Percentiles rank a stretch among this genome's conserved stretches.
These are phyloP conservation scores for Trichonephila inaurata DNA, from an alignment of 1,140 invertebrate species.

Conservation along the genomic window DNA sequence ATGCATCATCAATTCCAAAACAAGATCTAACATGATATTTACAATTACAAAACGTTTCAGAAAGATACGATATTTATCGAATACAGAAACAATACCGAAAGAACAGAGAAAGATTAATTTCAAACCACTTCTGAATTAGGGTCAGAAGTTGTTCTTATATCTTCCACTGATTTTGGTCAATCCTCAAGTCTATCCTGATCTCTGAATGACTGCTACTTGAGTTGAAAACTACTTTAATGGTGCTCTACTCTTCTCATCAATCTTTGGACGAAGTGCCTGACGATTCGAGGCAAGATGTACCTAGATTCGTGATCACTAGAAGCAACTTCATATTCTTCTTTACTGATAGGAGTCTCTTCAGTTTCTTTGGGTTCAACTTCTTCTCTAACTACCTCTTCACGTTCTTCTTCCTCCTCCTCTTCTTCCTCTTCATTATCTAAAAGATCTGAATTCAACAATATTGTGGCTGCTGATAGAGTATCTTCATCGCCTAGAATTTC, in stretches of 20 bases:
- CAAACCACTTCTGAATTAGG: not conserved
- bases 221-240: conserved; percentile 11
- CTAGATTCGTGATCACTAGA: conserved; percentile 45
- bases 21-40: not conserved
- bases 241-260: conserved; percentile 61
- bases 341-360: not conserved
- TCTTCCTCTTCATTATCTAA: conserved; percentile 36
- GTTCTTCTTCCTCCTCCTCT: conserved; percentile 2
- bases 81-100: not conserved
- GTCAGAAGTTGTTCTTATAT: not conserved
- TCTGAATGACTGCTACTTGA: not conserved
- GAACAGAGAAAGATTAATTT: not conserved
- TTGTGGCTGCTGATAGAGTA: conserved; percentile 22
- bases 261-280: conserved; percentile 57
- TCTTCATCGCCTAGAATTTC: conserved; percentile 46
- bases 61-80: too few species aligned
- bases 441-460: conserved; percentile 12
- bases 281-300: conserved; percentile 57
- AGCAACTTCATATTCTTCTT: conserved; percentile 18
- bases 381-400: not conserved
- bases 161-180: not conserved
- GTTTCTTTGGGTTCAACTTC: conserved; percentile 2
- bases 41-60: not conserved
- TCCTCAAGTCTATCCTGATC: not conserved
- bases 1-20: not conserved